Conservation (phyloP, 2,113 vertebrate species). For the Holacanthus passer region DNA sequence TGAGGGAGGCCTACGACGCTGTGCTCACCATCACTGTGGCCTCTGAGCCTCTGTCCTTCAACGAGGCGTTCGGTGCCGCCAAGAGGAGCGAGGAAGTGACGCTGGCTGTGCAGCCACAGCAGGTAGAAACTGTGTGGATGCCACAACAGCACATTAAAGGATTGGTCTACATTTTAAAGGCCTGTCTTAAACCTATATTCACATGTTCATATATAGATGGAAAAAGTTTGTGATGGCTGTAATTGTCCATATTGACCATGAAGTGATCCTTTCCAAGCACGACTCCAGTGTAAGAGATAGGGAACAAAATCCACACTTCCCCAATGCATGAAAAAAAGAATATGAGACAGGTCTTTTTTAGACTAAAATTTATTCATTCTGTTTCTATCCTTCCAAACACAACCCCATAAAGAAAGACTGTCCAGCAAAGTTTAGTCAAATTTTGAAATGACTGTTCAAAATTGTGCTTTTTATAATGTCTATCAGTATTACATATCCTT, state of each 20-base stretch:
- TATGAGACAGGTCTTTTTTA: too few species aligned
- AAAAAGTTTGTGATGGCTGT: background rate
- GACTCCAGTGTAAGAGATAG: background rate
- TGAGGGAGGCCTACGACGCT: slow-evolving; percentile 90
- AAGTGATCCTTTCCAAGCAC: background rate
- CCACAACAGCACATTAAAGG: background rate
- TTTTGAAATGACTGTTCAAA: background rate
- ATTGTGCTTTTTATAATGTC: background rate
- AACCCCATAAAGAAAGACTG: background rate
- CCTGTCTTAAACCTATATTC: background rate
- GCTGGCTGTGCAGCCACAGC: slow-evolving; percentile 59
- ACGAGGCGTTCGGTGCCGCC: slow-evolving; percentile 85
- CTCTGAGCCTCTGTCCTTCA: slow-evolving; percentile 89
- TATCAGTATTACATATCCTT: background rate
- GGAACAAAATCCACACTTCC: background rate
- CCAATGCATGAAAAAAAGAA: background rate
- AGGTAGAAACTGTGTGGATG: slow-evolving; percentile 64
- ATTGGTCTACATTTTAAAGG: background rate
- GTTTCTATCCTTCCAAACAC: background rate
- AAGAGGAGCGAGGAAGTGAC: slow-evolving; percentile 83
- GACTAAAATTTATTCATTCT: background rate
- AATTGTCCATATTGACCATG: background rate
- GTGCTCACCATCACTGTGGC: slow-evolving; percentile 92
- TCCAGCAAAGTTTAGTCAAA: background rate
- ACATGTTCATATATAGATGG: background rate